A percentile compares a stretch with the other conserved stretches of the same genome.
Evolutionary conservation across 2,113 vertebrate genomes (phyloP).

Genomic region (Hyaena hyaena): DNA sequence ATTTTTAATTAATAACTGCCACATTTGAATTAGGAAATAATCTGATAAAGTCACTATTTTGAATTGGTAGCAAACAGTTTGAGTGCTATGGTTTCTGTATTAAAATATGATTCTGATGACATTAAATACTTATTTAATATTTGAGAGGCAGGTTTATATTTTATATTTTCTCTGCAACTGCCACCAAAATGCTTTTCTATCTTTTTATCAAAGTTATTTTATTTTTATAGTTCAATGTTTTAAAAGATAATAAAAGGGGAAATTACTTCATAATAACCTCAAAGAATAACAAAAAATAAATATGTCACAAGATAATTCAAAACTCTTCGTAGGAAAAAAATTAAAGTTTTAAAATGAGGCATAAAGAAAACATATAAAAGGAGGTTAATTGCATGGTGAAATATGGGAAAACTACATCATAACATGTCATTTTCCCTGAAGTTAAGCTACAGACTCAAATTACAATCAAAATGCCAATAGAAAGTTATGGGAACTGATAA

Average conservation of each 20-base stretch:
- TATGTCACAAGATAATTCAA: not conserved
- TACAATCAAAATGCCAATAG: not conserved
- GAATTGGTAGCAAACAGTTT: not conserved
- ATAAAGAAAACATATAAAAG: not conserved
- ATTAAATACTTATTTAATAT: not conserved
- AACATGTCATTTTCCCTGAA: not conserved
- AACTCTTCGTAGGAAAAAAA: not conserved
- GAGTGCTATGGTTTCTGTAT: not conserved
- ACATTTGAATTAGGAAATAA: not conserved
- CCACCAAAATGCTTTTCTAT: not conserved
- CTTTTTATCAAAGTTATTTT: not conserved
- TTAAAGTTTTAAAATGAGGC: too few relatives aligned
- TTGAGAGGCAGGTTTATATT: not conserved
- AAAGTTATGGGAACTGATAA: not conserved
- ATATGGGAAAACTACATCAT: not conserved
- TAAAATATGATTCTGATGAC: not conserved
- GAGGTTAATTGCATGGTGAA: not conserved
- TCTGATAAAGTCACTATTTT: not conserved
- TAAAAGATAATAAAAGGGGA: not conserved
- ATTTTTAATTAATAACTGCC: not conserved
- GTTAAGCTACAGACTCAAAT: not conserved
- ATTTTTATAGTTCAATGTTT: not conserved
- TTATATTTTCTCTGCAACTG: not conserved
- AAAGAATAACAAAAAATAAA: not conserved
- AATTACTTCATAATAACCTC: not conserved